These are phyloP conservation scores for Eleginops maclovinus DNA, from an alignment of 2,113 vertebrate genomes.

Conservation along the genomic window DNA sequence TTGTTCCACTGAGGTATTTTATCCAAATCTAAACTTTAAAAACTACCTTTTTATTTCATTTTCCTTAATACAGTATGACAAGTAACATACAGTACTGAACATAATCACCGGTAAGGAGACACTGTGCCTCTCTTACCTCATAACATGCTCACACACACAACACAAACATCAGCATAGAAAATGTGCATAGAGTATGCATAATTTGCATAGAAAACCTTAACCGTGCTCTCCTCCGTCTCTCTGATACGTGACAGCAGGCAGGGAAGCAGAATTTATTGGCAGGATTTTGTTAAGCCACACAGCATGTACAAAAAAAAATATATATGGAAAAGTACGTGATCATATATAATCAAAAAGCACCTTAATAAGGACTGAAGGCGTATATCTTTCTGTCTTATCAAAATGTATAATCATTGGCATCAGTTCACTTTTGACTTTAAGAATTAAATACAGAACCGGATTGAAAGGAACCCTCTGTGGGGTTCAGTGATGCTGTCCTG, in stretches of 20 bases:
- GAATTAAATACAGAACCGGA: constrained; percentile 52
- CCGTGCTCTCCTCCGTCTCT: constrained; percentile 3
- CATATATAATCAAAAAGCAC: constrained; percentile 64
- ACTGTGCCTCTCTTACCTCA: constrained; percentile 7
- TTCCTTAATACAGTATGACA: constrained; percentile 25
- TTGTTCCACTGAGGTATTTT: constrained; percentile 60
- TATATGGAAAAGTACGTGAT: constrained; percentile 33
- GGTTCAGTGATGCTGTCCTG: constrained; percentile 37
- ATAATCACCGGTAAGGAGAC: constrained; percentile 8
- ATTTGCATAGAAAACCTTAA: constrained; percentile 37
- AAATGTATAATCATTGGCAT: constrained; percentile 57
- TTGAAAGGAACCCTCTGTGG: constrained; percentile 57
- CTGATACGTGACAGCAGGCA: constrained; percentile 18
- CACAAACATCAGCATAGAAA: constrained; percentile 27
- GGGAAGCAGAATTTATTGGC: constrained; percentile 40
- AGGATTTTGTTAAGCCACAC: constrained; percentile 10
- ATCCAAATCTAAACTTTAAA: constrained; percentile 35
- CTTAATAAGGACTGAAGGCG: constrained; percentile 46
- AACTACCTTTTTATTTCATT: constrained; percentile 7
- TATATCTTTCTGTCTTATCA: constrained; percentile 53
- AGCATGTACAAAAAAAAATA: constrained; percentile 48
- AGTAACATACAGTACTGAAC: constrained; percentile 9
- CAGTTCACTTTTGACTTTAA: constrained; percentile 46
- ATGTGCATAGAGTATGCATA: constrained; percentile 41
- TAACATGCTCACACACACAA: background rate